Conservation (phyloP, 2,888 invertebrate species). For the Idaea biselata region DNA sequence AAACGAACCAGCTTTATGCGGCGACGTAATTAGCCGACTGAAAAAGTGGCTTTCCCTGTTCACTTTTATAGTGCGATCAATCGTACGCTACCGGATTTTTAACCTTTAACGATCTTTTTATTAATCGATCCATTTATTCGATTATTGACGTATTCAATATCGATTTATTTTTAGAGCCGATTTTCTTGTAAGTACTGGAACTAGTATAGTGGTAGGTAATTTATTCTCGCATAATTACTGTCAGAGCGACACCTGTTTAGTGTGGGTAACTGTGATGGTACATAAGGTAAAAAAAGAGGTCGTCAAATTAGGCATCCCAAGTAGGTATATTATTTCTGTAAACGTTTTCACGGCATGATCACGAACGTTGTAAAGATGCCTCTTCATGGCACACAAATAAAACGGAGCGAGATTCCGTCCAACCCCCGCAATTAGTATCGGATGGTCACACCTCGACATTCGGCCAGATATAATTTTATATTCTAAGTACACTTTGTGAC, state of each 20-base stretch:
- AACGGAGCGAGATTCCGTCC: slow-evolving; percentile 48
- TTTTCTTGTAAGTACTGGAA: neutral
- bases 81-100: slow-evolving; percentile 45
- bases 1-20: slow-evolving; percentile 67
- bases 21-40: slow-evolving; percentile 68
- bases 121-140: slow-evolving; percentile 32
- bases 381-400: slow-evolving; percentile 68
- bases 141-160: slow-evolving; percentile 11
- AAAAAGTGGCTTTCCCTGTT: slow-evolving; percentile 70
- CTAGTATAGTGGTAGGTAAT: neutral
- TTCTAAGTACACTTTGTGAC: slow-evolving; percentile 76
- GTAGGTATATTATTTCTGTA: slow-evolving; percentile 52
- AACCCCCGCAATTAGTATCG: slow-evolving; percentile 76
- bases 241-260: neutral
- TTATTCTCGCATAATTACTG: neutral
- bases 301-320: slow-evolving; percentile 1
- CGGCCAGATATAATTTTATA: slow-evolving; percentile 74
- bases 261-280: too few species aligned
- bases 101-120: slow-evolving; percentile 25
- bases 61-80: slow-evolving; percentile 53
- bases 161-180: neutral
- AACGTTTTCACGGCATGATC: slow-evolving; percentile 58
- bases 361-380: slow-evolving; percentile 59
- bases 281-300: neutral
- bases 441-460: slow-evolving; percentile 78